Percentiles rank a stretch among this genome's conserved stretches.
These are phyloP conservation scores for Osmoderma eremita DNA, from an alignment of 2,888 invertebrate genomes.

Conservation along the genomic window DNA sequence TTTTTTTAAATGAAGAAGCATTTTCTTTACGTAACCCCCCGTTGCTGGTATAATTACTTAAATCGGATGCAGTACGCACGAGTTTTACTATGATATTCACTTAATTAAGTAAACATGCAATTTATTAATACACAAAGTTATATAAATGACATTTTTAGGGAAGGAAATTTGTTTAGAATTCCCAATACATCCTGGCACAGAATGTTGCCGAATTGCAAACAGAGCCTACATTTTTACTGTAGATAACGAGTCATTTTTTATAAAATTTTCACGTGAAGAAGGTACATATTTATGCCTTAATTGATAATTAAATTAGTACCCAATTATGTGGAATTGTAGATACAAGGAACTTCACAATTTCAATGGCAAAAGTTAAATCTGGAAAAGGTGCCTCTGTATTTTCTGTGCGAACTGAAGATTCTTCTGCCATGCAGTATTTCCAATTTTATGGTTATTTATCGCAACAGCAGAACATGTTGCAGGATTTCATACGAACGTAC, in stretches of 20 bases:
- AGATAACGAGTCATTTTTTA: conserved; percentile 77
- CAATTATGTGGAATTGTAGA: conserved; percentile 63
- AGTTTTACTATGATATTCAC: conserved; percentile 7
- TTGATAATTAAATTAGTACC: not conserved
- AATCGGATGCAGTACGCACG: conserved; percentile 2
- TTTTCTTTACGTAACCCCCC: not conserved
- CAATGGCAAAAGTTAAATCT: conserved; percentile 77
- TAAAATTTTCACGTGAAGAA: conserved; percentile 74
- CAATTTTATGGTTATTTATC: conserved; percentile 99
- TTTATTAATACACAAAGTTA: conserved; percentile 25
- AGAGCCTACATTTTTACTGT: conserved; percentile 77
- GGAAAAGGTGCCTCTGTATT: conserved; percentile 85
- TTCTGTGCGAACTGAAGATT: conserved; percentile 95
- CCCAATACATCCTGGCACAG: conserved; percentile 74
- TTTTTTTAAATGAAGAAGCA: conserved; percentile 8
- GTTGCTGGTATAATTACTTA: not conserved
- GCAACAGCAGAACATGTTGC: conserved; percentile 99
- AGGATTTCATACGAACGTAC: conserved; percentile 97
- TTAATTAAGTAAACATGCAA: conserved; percentile 13
- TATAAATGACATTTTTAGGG: conserved; percentile 41
- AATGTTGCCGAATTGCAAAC: conserved; percentile 77
- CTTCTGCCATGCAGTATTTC: conserved; percentile 98
- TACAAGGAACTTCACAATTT: conserved; percentile 78
- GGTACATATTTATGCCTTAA: conserved; percentile 54
- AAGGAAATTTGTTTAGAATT: conserved; percentile 71